These are phyloP conservation scores for Meandrina meandrites DNA, from an alignment of 92 coral and sea anemone genomes.

Conservation along the genomic window DNA sequence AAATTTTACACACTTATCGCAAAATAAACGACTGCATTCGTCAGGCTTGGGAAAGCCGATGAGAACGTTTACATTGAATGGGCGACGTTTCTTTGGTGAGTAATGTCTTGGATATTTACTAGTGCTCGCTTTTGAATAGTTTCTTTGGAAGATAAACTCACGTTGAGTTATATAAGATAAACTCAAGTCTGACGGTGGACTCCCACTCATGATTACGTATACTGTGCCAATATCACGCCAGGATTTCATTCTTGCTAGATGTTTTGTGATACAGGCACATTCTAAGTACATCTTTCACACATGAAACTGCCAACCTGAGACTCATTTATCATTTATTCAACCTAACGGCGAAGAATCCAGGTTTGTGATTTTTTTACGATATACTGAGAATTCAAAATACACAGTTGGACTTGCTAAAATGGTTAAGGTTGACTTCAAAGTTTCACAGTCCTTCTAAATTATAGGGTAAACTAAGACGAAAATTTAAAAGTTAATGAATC, in stretches of 20 bases:
- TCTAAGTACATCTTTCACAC: not conserved
- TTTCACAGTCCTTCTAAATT: not conserved
- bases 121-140: not conserved
- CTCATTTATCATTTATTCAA: not conserved
- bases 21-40: not conserved
- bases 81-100: not conserved
- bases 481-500: not conserved
- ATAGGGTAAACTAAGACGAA: not conserved
- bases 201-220: not conserved
- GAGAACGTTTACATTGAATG: not conserved
- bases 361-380: not conserved
- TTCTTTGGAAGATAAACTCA: not conserved
- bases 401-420: not conserved
- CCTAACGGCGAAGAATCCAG: not conserved
- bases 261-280: not conserved
- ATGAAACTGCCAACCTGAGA: not conserved
- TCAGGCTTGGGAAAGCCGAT: not conserved
- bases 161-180: not conserved
- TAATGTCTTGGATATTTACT: not conserved
- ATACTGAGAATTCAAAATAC: not conserved
- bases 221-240: not conserved
- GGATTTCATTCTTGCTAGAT: not conserved
- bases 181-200: too few species aligned
- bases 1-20: slow-evolving; percentile 16
- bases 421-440: not conserved